Base-by-base conservation (phyloP, 2,797 vertebrate species). In the Dermochelys coriacea region DNA sequence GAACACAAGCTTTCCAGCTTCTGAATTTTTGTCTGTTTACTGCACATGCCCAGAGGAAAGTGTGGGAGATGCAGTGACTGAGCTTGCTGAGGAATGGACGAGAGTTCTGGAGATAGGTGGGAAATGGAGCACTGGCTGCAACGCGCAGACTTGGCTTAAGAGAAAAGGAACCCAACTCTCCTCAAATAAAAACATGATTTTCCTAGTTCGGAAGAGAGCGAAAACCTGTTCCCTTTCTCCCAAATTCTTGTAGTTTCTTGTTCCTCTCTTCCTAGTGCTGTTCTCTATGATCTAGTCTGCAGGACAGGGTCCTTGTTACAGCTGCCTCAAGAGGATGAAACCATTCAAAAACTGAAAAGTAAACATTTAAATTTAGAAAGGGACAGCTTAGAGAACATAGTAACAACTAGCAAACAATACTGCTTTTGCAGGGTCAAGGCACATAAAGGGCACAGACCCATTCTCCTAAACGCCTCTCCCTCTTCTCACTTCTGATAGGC, bases 151-250 rank as follows among this genome's bases (percentile, higher is more conserved):
- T 45, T 74, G 23, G 23, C 37, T 74, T 23, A 74, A 74, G 23
- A 41, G 21, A 41, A 74, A 74, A 74, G 37, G 21, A 41, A 74
- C 37, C 29, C 71, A 91, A 85, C 11, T 3, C 45, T 90, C 23
- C 19, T 1, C 21, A 89, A 5, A 87, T 45, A 2, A 2, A 52
- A 80, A 11, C 29, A 51, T 77, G 55, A 31, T 19, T 27, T n/a
- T 71, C 25, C 0, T 0, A 41, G 45, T 50, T 50, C 16, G 21
- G 18, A 80, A 41, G 80, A 1, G 0, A 16, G 23, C 84, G 7
- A 90, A 82, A 19, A 19, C 1, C 11, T n/a, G 31, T 0, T 77
- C 52, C 5, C 50, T 51, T 84, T 84, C 25, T 41, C 84, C 29
- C 57, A 45, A 0, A 4, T 3, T 57, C 80, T 81, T 57, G 37